Conservation (phyloP, 2,113 vertebrate genomes). For the Paracanthobrama guichenoti region DNA sequence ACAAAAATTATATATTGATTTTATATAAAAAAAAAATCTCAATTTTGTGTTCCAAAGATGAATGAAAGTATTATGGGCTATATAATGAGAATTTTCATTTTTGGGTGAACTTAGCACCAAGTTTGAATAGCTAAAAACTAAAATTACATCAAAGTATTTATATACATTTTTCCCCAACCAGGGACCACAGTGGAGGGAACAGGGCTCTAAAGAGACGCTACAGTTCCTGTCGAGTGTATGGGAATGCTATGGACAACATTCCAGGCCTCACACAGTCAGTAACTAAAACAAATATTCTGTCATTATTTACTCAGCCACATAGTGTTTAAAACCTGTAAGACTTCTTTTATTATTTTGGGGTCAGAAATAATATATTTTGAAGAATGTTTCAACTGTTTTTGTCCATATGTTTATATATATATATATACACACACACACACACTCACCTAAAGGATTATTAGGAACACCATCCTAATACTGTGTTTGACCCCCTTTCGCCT, state of each 20-base stretch:
- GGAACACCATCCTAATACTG: too few relatives aligned
- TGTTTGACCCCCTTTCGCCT: too few relatives aligned
- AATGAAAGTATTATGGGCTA: not conserved
- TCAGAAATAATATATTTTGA: not conserved
- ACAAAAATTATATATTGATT: not conserved
- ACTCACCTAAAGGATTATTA: too few relatives aligned
- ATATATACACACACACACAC: too few relatives aligned
- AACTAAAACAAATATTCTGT: not conserved
- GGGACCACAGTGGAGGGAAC: conserved; percentile 98
- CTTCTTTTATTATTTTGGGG: not conserved
- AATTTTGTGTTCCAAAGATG: not conserved
- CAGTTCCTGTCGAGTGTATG: conserved; percentile 86
- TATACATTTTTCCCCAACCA: conserved; percentile 57
- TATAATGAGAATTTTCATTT: not conserved
- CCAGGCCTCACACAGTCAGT: conserved; percentile 94
- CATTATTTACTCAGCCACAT: not conserved
- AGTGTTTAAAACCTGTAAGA: not conserved
- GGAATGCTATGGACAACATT: conserved; percentile 87
- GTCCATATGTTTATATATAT: not conserved
- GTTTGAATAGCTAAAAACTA: not conserved
- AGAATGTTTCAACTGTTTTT: not conserved
- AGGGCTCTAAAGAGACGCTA: conserved; percentile 78
- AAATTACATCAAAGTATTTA: not conserved
- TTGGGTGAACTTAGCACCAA: not conserved
- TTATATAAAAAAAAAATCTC: not conserved